phyloP scores from a whole-genome alignment of 2,888 invertebrate genomes.

The Teleiodes luculella region DNA sequence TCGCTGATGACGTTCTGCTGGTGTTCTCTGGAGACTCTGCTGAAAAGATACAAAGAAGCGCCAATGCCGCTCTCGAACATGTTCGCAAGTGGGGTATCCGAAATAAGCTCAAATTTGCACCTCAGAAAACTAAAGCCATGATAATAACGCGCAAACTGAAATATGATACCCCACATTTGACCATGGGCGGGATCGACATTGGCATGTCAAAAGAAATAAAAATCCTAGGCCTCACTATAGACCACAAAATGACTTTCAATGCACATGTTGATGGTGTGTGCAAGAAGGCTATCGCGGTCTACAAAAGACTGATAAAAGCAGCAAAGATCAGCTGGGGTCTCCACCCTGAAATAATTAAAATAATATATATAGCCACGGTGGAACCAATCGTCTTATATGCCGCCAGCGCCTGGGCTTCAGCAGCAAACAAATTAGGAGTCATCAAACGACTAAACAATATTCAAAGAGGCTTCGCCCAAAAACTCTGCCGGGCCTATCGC shows the following conservation, averaged over 20 bases:
- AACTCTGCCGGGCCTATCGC: neutral
- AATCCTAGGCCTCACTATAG: conserved; percentile 21
- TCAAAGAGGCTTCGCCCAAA: neutral
- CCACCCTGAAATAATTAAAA: neutral
- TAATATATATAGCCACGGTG: conserved; percentile 8
- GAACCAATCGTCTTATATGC: conserved; percentile 8
- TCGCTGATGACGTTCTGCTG: too few relatives aligned
- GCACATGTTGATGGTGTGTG: conserved; percentile 1
- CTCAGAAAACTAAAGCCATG: neutral
- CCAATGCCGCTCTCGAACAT: neutral
- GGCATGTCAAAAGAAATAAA: conserved; percentile 11
- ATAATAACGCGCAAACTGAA: too few relatives aligned
- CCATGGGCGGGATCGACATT: conserved; percentile 11
- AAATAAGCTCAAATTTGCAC: neutral
- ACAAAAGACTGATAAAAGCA: conserved; percentile 7
- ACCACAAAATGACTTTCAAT: conserved; percentile 12
- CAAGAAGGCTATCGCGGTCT: neutral
- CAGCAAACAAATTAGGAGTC: neutral
- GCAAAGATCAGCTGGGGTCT: conserved; percentile 7
- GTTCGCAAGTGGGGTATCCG: conserved; percentile 1
- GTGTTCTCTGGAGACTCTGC: neutral
- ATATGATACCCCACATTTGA: too few relatives aligned
- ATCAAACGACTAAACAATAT: neutral
- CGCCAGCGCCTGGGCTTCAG: conserved; percentile 17
- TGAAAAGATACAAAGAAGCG: neutral